Conservation (phyloP, 2,797 vertebrate species). For the Gastrophryne carolinensis region DNA sequence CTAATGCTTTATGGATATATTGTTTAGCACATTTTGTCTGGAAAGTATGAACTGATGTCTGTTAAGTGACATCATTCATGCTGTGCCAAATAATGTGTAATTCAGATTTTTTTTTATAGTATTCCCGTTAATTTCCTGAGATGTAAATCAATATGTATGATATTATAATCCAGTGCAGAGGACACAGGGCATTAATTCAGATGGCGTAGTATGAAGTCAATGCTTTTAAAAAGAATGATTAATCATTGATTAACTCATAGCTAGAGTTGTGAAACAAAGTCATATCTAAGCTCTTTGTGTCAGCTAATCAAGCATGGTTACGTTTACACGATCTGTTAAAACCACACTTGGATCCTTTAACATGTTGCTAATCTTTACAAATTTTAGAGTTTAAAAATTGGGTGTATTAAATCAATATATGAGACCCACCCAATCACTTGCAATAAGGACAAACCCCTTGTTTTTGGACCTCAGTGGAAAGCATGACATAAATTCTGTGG, state of each 20-base stretch:
- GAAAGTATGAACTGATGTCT: constrained; percentile 33
- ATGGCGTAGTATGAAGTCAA: constrained; percentile 10
- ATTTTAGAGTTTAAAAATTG: too few relatives aligned
- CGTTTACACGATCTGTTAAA: too few relatives aligned
- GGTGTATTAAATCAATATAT: too few relatives aligned
- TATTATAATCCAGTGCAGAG: constrained; percentile 17
- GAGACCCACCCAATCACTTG: too few relatives aligned
- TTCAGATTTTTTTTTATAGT: constrained; percentile 29
- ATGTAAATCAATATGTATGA: constrained; percentile 35
- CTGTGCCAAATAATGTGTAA: constrained; percentile 31
- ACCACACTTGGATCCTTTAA: too few relatives aligned
- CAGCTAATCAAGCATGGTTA: too few relatives aligned
- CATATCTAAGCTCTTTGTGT: too few relatives aligned
- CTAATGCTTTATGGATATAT: constrained; percentile 3
- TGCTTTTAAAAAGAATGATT: constrained; percentile 6
- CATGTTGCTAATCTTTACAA: too few relatives aligned
- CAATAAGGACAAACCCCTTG: too few relatives aligned
- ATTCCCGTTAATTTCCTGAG: constrained; percentile 33
- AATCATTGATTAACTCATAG: not conserved
- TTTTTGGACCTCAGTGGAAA: too few relatives aligned
- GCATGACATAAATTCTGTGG: too few relatives aligned
- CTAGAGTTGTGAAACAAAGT: not conserved
- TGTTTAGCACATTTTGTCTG: constrained; percentile 30
- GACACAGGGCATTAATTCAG: constrained; percentile 9
- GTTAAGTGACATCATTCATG: constrained; percentile 23